Conservation (phyloP, 1,140 invertebrate species). For the Nasonia giraulti region DNA sequence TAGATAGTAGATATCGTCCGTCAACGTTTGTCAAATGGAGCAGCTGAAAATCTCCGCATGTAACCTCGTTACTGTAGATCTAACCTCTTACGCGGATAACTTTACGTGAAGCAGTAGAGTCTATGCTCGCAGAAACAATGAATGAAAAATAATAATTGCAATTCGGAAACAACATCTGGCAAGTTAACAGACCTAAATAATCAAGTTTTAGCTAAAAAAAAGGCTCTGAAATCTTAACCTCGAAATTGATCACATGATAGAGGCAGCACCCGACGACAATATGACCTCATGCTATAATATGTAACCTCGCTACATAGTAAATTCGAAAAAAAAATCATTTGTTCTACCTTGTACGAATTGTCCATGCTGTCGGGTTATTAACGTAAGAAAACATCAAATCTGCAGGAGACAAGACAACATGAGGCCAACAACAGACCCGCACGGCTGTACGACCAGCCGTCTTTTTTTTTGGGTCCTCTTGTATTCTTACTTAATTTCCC, state of each 20-base stretch:
- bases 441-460: slow-evolving; percentile 34
- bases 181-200: neutral
- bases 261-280: slow-evolving; percentile 43
- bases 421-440: slow-evolving; percentile 44
- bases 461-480: slow-evolving; percentile 26
- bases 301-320: neutral
- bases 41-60: slow-evolving; percentile 11
- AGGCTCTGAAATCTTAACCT: slow-evolving; percentile 45
- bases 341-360: slow-evolving; percentile 42
- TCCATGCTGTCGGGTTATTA: slow-evolving; percentile 43
- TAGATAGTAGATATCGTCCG: too few relatives aligned
- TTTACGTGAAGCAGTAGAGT: neutral
- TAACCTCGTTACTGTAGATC: slow-evolving; percentile 12
- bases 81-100: neutral
- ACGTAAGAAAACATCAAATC: slow-evolving; percentile 51
- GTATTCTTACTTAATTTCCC: neutral
- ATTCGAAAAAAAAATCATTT: neutral
- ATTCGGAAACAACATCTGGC: neutral
- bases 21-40: slow-evolving; percentile 30
- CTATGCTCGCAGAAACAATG: neutral
- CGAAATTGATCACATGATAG: slow-evolving; percentile 49
- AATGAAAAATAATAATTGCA: neutral
- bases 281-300: slow-evolving; percentile 24
- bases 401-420: slow-evolving; percentile 42
- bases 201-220: neutral